These are phyloP conservation scores for Bettongia penicillata DNA, from an alignment of 2,113 vertebrate genomes.

Conservation along the genomic window DNA sequence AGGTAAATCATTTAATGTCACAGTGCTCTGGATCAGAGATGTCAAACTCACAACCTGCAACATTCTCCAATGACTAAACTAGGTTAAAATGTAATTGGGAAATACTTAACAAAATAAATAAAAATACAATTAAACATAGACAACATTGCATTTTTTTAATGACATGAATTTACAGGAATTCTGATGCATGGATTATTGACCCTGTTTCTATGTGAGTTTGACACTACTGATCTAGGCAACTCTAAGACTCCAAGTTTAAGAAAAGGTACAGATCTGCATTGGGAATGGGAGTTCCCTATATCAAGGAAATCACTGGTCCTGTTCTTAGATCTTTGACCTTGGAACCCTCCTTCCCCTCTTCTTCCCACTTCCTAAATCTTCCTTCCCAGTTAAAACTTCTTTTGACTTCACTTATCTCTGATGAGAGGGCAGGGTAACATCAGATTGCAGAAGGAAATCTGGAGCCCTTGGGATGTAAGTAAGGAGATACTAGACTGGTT, in stretches of 20 bases:
- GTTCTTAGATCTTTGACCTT: not conserved
- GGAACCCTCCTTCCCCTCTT: not conserved
- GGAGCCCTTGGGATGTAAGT: not conserved
- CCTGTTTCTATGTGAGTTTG: not conserved
- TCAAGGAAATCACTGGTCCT: not conserved
- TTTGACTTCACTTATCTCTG: not conserved
- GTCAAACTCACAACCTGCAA: not conserved
- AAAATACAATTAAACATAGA: not conserved
- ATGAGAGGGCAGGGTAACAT: not conserved
- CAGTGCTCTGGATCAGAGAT: not conserved
- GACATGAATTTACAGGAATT: not conserved
- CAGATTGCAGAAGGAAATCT: not conserved
- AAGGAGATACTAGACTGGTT: not conserved
- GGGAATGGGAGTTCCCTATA: not conserved
- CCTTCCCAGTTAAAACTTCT: not conserved
- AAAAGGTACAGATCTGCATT: not conserved
- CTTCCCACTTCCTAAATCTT: not conserved
- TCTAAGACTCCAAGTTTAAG: not conserved
- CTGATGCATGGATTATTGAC: not conserved
- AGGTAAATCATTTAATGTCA: not conserved
- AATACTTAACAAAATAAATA: not conserved
- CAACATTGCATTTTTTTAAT: not conserved
- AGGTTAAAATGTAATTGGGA: not conserved
- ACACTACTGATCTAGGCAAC: not conserved
- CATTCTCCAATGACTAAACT: not conserved